Base-by-base conservation (phyloP, 2,888 invertebrate genomes). In the Parthenolecanium corni region DNA sequence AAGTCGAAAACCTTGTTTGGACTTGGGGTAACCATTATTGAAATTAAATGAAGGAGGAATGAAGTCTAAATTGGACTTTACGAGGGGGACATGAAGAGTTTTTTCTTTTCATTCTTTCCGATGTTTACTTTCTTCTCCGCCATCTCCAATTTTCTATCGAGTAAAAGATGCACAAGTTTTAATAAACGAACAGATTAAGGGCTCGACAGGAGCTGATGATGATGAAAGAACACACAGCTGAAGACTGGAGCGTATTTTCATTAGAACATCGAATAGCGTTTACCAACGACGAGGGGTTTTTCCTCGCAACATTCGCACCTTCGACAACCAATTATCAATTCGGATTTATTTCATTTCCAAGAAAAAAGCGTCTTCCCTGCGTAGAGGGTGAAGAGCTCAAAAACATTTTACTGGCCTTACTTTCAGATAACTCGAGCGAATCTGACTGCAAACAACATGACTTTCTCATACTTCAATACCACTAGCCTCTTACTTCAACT, bases 91-190 rank as follows among this genome's bases (percentile, higher is more conserved):
- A 56, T 52, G 36, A 57, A 56, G 56, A 64, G 49, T 46, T 54
- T 46, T 64, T 52, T 54, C 56, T 64, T 52, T 64, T 44, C 40
- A 65, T n/a, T n/a, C n/a, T n/a, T n/a, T n/a, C n/a, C n/a, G n/a
- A 68, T 71, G 71, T 71, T 71, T 71, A 68, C 71, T 69, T 71
- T 71, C 70, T 70, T 68, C 71, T 71, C 70, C 69, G 70, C 69
- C 67, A 69, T 69, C 70, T 70, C 70, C 71, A 70, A 71, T 71
- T 71, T 71, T 71, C 71, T 70, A 71, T 70, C 70, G 71, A 71
- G 71, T 71, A 71, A 71, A 71, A 71, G 71, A 71, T 70, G 71
- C 71, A 71, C 71, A 71, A 71, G 71, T 69, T 69, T 71, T 71
- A 71, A 71, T 71, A 71, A 71, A 71, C 70, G 70, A 68, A 69